Evolutionary conservation across 1,140 invertebrate genomes (phyloP).

Genomic region (Goniozus legneri): DNA sequence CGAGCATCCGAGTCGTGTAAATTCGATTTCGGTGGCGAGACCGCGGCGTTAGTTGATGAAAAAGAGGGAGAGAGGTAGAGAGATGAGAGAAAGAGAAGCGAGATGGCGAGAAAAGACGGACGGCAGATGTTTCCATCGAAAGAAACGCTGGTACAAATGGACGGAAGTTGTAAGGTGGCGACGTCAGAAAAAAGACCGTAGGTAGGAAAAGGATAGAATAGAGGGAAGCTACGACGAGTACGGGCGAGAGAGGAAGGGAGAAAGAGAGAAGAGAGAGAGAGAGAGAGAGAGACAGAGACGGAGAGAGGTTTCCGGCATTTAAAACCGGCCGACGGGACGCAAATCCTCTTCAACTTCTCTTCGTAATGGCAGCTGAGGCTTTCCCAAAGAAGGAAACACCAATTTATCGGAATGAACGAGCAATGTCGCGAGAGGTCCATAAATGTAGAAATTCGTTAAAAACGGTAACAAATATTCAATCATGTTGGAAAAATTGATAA

Average conservation of each 20-base stretch:
- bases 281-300: constrained; percentile 7
- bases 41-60: no score
- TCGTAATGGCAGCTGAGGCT: constrained; percentile 34
- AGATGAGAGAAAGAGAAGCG: constrained; percentile 5
- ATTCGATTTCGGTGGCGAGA: no score
- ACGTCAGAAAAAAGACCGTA: no score
- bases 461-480: no score
- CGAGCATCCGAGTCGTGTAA: no score
- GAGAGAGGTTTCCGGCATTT: constrained; percentile 33
- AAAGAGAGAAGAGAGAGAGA: constrained; percentile 11
- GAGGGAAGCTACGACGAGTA: constrained; percentile 13
- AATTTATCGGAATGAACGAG: no score
- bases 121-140: constrained; percentile 29
- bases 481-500: no score
- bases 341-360: constrained; percentile 39
- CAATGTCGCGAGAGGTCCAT: no score
- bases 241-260: constrained; percentile 9
- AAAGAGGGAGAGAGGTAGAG: constrained; percentile 4
- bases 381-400: constrained; percentile 42
- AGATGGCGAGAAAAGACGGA: constrained; percentile 23
- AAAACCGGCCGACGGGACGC: constrained; percentile 35
- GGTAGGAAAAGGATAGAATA: no score
- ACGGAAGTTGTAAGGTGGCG: constrained; percentile 30
- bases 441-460: no score
- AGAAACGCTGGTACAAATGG: constrained; percentile 30